Base-by-base conservation (phyloP, 2,797 vertebrate species). In the Platyrinchus mystaceus region DNA sequence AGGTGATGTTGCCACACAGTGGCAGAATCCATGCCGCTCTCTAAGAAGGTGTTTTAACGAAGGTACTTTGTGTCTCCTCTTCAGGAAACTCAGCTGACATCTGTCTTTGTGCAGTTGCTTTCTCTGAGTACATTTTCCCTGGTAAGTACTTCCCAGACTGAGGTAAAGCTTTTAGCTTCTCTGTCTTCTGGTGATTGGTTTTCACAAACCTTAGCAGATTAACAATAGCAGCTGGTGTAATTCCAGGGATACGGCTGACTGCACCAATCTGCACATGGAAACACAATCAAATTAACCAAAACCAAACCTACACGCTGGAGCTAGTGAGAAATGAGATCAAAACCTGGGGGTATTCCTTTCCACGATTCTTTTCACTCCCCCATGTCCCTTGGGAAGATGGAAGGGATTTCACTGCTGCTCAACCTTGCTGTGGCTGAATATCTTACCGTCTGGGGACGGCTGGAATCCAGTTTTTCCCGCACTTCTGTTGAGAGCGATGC, bases 141-240 rank as follows among this genome's bases (percentile, higher is more conserved):
- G 17, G 4, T 28, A 93, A 78, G 50, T 5, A 24, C 11, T n/a
- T 80, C 55, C 46, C 82, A 67, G 59, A 49, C 24, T 23, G 55
- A 66, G 89, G n/a, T 9, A 58, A 28, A 9, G 55, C 44, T 20
- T 37, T 86, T 70, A 14, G 4, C 37, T 74, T 56, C 41, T 79
- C 70, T 24, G 74, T 53, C 73, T 71, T 97, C 12, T 39, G 89
- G 43, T 56, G 87, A 32, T 20, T 52, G 15, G 41, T 96, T 88
- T 90, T 97, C 41, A 99, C 98, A 49, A 98, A 99, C 81, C 97
- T 96, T 2, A 99, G 97, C 70, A 99, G 98, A 81, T 98, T 98
- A 82, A 99, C 52, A 3, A 99, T 84, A 30, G 99, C 99, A 69
- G 99, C 99, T 1, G 99, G 99, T n/a, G 99, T 99, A 67, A 99